Evolutionary conservation across 2,888 invertebrate genomes (phyloP).

Genomic region (Scelioninae gen. 1): DNA sequence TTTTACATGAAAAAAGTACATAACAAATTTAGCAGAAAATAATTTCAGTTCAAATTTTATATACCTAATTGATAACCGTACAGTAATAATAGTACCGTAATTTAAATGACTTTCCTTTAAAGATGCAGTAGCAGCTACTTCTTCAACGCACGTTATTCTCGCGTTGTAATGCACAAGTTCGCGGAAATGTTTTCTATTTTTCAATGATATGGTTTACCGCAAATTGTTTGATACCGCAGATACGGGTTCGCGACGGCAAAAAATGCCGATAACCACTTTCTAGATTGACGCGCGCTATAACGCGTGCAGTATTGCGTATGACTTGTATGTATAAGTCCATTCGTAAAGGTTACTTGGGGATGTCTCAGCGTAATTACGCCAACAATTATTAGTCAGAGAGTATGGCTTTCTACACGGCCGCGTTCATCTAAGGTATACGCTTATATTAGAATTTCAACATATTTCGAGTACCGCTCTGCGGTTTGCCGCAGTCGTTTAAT

Average conservation of each 20-base stretch:
- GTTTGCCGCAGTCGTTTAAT: slow-evolving; percentile 54
- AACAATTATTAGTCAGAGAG: slow-evolving; percentile 57
- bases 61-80: slow-evolving; percentile 2
- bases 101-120: slow-evolving; percentile 31
- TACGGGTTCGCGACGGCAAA: slow-evolving; percentile 42
- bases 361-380: slow-evolving; percentile 54
- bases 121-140: slow-evolving; percentile 11
- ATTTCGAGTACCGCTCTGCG: slow-evolving; percentile 45
- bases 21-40: too few relatives aligned
- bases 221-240: slow-evolving; percentile 59
- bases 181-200: slow-evolving; percentile 63
- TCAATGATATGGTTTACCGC: slow-evolving; percentile 60
- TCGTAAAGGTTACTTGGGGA: slow-evolving; percentile 36
- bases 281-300: slow-evolving; percentile 53
- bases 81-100: background rate
- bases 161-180: slow-evolving; percentile 44
- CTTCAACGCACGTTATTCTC: slow-evolving; percentile 25
- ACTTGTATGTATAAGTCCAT: slow-evolving; percentile 3
- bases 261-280: slow-evolving; percentile 55
- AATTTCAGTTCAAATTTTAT: background rate
- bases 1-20: too few relatives aligned
- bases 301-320: background rate
- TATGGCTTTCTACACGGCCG: slow-evolving; percentile 45
- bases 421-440: slow-evolving; percentile 17
- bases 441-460: slow-evolving; percentile 54